phyloP scores from a whole-genome alignment of 2,113 vertebrate species.

The Neotoma lepida region DNA sequence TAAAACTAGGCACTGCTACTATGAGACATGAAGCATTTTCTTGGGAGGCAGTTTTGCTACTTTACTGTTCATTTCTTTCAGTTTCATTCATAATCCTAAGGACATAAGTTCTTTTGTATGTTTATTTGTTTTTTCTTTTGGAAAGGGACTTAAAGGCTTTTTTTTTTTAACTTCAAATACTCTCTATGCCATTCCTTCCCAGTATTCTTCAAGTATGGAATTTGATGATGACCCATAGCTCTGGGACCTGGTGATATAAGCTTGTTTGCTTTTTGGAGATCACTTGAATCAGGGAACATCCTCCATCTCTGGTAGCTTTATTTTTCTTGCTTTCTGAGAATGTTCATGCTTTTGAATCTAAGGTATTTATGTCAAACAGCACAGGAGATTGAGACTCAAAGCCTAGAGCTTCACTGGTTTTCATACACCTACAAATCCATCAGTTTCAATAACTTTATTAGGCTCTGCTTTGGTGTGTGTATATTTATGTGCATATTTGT shows the following conservation, averaged over 20 bases:
- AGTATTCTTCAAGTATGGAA: not conserved
- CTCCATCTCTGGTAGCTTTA: not conserved
- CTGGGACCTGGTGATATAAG: not conserved
- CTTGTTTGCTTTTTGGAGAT: not conserved
- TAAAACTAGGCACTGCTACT: slow-evolving; percentile 4
- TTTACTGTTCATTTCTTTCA: slow-evolving; percentile 47
- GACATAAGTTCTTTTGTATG: not conserved
- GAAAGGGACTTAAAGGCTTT: not conserved
- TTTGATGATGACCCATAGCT: not conserved
- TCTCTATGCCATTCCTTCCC: not conserved
- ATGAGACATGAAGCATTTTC: not conserved
- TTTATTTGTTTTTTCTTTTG: not conserved
- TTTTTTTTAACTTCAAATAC: slow-evolving; percentile 32
- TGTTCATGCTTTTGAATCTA: not conserved
- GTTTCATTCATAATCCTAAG: slow-evolving; percentile 37
- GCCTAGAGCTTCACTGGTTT: not conserved
- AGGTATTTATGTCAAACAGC: not conserved
- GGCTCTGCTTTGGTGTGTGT: not conserved
- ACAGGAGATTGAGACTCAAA: not conserved
- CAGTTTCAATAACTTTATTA: not conserved
- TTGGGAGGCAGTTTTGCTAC: slow-evolving; percentile 31
- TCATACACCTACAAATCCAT: not conserved
- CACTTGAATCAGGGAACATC: not conserved
- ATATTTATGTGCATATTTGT: not conserved
- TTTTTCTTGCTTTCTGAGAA: not conserved